Percentiles rank a stretch among this genome's conserved stretches.
phyloP scores from a whole-genome alignment of 2,113 vertebrate genomes.

The Osmerus eperlanus region DNA sequence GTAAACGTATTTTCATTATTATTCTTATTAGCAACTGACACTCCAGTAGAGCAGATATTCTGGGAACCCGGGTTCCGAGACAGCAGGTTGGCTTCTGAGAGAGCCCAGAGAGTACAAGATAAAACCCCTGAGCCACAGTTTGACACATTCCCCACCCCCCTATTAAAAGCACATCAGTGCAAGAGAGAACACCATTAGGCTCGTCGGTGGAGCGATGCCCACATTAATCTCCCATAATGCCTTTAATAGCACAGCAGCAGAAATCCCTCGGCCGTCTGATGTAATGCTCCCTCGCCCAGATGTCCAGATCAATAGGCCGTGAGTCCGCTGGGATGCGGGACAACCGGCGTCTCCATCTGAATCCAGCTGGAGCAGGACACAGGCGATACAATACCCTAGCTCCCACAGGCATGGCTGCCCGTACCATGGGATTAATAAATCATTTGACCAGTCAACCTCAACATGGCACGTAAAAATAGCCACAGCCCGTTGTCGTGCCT shows the following conservation, averaged over 20 bases:
- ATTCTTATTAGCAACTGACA: too few species aligned
- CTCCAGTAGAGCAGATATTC: too few species aligned
- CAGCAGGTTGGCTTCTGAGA: constrained; percentile 24
- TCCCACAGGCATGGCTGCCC: not conserved
- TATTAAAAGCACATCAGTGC: constrained; percentile 13
- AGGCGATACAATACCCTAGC: not conserved
- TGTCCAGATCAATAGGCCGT: constrained; percentile 21
- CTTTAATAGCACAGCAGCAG: constrained; percentile 20
- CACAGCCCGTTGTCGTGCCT: not conserved
- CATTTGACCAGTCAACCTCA: not conserved
- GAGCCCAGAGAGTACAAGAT: constrained; percentile 25
- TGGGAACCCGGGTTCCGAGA: constrained; percentile 7
- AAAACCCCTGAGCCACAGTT: constrained; percentile 9
- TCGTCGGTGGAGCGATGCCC: not conserved
- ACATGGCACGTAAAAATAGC: not conserved
- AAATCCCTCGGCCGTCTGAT: constrained; percentile 33
- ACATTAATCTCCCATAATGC: constrained; percentile 42
- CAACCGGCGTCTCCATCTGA: not conserved
- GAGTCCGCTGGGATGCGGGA: constrained; percentile 1
- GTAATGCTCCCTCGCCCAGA: constrained; percentile 29
- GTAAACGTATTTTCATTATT: not conserved
- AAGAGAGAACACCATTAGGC: constrained; percentile 45
- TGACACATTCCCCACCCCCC: not conserved
- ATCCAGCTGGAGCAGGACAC: not conserved
- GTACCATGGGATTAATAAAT: not conserved